Percentiles rank a stretch among this genome's conserved stretches.
These are phyloP conservation scores for Gortyna flavago DNA, from an alignment of 2,888 invertebrate species.

Conservation along the genomic window DNA sequence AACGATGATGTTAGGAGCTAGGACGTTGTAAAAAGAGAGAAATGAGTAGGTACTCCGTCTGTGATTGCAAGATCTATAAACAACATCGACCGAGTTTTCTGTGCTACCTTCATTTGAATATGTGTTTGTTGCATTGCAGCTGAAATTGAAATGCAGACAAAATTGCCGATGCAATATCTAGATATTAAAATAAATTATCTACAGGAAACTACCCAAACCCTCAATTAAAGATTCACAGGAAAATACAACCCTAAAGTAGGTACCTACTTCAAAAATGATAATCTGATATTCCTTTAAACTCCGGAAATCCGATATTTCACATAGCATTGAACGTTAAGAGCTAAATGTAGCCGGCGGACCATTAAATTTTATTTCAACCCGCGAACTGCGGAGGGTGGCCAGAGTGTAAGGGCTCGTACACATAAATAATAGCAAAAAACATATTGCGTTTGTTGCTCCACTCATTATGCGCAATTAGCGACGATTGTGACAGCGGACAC, in stretches of 20 bases:
- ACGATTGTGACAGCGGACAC: slow-evolving; percentile 86
- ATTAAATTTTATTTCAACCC: slow-evolving; percentile 89
- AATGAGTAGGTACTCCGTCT: neutral
- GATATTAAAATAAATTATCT: neutral
- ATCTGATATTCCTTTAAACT: slow-evolving; percentile 72
- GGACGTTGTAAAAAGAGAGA: neutral
- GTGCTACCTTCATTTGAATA: neutral
- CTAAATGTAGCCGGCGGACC: slow-evolving; percentile 81
- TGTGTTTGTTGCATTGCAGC: no score
- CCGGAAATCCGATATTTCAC: slow-evolving; percentile 88
- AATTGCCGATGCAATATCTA: neutral
- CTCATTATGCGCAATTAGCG: slow-evolving; percentile 90
- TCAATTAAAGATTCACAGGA: neutral
- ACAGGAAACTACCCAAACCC: neutral
- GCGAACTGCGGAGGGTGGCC: slow-evolving; percentile 81
- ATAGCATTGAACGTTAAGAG: slow-evolving; percentile 77
- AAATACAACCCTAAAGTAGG: slow-evolving; percentile 15
- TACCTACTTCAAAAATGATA: slow-evolving; percentile 65
- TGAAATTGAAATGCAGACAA: neutral
- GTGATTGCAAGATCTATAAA: neutral
- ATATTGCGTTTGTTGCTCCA: slow-evolving; percentile 86
- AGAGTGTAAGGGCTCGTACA: slow-evolving; percentile 78
- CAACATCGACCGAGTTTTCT: neutral
- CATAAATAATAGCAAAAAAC: slow-evolving; percentile 89
- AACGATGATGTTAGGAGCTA: neutral